These are phyloP conservation scores for Trisateles emortualis DNA, from an alignment of 2,888 invertebrate genomes.

Conservation along the genomic window DNA sequence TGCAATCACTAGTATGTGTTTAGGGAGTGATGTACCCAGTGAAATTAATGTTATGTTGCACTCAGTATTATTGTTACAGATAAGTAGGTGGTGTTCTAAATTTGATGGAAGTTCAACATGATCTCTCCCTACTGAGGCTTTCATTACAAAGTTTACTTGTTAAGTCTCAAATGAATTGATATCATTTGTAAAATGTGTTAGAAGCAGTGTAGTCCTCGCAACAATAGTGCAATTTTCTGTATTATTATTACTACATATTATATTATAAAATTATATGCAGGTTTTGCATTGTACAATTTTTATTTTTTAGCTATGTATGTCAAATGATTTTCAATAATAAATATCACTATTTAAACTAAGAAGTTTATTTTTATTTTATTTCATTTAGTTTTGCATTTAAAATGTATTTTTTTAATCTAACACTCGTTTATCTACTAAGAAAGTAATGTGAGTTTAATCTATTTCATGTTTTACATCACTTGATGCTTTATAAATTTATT, in stretches of 20 bases:
- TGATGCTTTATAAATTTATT: constrained; percentile 59
- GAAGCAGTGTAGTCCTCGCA: constrained; percentile 85
- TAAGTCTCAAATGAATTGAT: constrained; percentile 72
- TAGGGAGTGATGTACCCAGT: constrained; percentile 70
- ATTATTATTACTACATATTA: constrained; percentile 65
- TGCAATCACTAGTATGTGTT: constrained; percentile 60
- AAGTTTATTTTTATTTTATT: constrained; percentile 78
- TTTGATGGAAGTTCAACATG: constrained; percentile 70
- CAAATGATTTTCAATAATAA: constrained; percentile 83
- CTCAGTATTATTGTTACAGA: constrained; percentile 80
- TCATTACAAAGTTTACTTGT: constrained; percentile 60
- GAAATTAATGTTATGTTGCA: constrained; percentile 80
- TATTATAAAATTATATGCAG: constrained; percentile 82
- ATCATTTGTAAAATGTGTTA: constrained; percentile 71
- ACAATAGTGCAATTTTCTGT: constrained; percentile 85
- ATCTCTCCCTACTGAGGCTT: constrained; percentile 80
- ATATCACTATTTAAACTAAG: constrained; percentile 82
- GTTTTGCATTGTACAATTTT: constrained; percentile 85
- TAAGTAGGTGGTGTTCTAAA: constrained; percentile 74
- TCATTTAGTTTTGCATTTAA: constrained; percentile 72
- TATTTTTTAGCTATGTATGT: constrained; percentile 83
- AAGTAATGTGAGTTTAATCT: constrained; percentile 53
- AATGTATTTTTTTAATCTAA: constrained; percentile 58
- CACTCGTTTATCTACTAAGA: constrained; percentile 56
- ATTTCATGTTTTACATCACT: constrained; percentile 54